Conservation (phyloP, 2,888 invertebrate species). For the Acronicta aceris region DNA sequence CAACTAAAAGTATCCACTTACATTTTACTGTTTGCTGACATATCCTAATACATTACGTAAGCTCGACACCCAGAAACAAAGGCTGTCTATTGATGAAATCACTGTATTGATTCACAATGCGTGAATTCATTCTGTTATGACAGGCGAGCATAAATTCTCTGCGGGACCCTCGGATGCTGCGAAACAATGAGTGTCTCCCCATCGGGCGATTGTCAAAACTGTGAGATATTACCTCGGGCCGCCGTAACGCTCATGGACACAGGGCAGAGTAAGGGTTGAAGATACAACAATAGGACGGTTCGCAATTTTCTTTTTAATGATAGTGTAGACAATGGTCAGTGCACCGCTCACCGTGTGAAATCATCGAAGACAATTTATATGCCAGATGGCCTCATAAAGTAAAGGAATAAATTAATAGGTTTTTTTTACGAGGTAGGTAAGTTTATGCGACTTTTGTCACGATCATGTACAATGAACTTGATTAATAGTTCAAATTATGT, state of each 20-base stretch:
- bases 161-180: slow-evolving; percentile 87
- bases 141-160: slow-evolving; percentile 87
- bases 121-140: slow-evolving; percentile 88
- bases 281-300: slow-evolving; percentile 71
- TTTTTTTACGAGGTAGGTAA: slow-evolving; percentile 51
- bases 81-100: slow-evolving; percentile 82
- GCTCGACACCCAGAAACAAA: slow-evolving; percentile 86
- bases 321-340: slow-evolving; percentile 83
- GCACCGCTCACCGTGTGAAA: slow-evolving; percentile 83
- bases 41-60: slow-evolving; percentile 82
- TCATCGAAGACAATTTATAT: slow-evolving; percentile 64
- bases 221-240: slow-evolving; percentile 82
- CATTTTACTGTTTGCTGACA: slow-evolving; percentile 73
- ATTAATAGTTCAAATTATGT: slow-evolving; percentile 45
- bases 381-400: slow-evolving; percentile 62
- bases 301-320: slow-evolving; percentile 83
- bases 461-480: slow-evolving; percentile 36
- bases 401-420: slow-evolving; percentile 62
- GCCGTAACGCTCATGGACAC: slow-evolving; percentile 78
- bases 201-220: slow-evolving; percentile 77
- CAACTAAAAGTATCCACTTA: slow-evolving; percentile 75
- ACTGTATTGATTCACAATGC: slow-evolving; percentile 88
- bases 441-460: slow-evolving; percentile 42
- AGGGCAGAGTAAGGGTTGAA: slow-evolving; percentile 79
- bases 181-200: slow-evolving; percentile 83